Percentiles rank a stretch among this genome's conserved stretches.
Conservation (phyloP, 2,797 vertebrate species). For the Balearica regulorum region DNA sequence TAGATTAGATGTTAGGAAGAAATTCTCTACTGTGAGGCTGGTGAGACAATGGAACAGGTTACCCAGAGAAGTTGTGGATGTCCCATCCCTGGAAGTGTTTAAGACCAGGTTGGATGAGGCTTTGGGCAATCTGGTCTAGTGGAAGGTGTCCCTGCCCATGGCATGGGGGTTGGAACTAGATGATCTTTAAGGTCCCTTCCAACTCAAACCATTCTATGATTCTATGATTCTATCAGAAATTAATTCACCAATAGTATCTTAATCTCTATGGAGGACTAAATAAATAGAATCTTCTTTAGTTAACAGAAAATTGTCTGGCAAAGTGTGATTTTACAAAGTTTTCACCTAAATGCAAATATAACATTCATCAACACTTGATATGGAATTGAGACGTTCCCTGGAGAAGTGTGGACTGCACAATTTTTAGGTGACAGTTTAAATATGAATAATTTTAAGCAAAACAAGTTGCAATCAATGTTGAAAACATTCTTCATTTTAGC, state of each 20-base stretch:
- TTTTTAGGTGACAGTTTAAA: not conserved
- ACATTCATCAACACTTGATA: not conserved
- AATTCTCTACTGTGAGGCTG: no score
- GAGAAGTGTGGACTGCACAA: not conserved
- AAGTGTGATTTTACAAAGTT: not conserved
- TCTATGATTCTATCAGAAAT: not conserved
- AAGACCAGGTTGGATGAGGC: no score
- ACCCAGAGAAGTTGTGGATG: no score
- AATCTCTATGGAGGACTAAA: not conserved
- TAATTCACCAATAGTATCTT: accelerated
- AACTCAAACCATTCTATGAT: no score
- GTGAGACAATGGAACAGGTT: no score
- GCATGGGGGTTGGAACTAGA: no score
- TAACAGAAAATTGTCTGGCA: not conserved
- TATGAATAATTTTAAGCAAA: not conserved
- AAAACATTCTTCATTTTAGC: not conserved
- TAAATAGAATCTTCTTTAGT: not conserved
- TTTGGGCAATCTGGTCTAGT: no score
- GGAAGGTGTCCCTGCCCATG: no score
- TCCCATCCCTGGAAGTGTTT: no score
- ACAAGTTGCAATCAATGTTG: not conserved
- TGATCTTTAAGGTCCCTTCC: no score
- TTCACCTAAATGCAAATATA: not conserved
- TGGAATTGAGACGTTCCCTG: not conserved
- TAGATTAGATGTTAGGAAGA: no score